Conservation (phyloP, 2,113 vertebrate species). For the Paradisaea rubra region DNA sequence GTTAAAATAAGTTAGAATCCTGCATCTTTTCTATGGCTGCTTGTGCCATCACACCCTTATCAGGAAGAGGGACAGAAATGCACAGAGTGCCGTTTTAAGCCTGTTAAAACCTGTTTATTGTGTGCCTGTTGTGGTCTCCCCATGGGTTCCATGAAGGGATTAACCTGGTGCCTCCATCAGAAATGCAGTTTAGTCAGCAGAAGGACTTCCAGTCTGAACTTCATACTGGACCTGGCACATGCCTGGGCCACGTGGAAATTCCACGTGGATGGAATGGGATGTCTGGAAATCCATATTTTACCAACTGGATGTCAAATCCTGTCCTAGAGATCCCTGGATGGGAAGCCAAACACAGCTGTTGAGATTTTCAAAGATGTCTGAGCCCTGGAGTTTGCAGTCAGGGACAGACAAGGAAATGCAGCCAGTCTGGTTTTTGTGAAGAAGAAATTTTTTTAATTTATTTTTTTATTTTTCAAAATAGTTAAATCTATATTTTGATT, state of each 20-base stretch:
- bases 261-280: not conserved
- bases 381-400: not conserved
- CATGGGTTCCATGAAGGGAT: not conserved
- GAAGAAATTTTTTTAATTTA: not conserved
- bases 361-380: not conserved
- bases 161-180: not conserved
- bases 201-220: not conserved
- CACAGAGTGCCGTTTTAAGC: not conserved
- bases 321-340: not conserved
- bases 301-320: not conserved
- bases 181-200: not conserved
- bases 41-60: not conserved
- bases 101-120: not conserved
- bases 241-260: not conserved
- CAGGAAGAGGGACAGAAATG: not conserved
- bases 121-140: not conserved
- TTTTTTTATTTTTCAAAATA: not conserved
- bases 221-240: rapidly evolving
- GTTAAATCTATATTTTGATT: not conserved
- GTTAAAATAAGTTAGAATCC: not conserved
- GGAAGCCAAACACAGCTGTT: not conserved
- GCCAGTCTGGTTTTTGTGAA: not conserved
- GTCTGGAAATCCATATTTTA: not conserved
- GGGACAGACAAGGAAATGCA: not conserved
- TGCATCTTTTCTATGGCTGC: not conserved